Evolutionary conservation across 23 tunicate genomes (phyloP), one percentile per base, ranked within the genome.

Genomic region (Halocynthia aurantium): DNA sequence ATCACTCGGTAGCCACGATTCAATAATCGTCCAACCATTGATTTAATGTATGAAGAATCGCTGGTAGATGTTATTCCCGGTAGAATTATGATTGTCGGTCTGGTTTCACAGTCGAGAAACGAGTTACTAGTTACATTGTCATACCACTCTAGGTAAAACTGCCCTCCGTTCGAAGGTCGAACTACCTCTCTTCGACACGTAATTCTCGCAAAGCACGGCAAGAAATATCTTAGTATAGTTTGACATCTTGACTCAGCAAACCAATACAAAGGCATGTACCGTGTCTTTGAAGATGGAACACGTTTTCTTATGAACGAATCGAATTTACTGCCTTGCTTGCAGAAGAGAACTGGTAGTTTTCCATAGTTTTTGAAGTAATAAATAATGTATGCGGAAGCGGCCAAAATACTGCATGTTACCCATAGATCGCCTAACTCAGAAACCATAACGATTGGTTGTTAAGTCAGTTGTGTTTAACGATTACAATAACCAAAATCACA

Each of bases 201-300:
- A 13, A 74, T 51, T 13, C 31, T 52, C 11, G 21, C 20, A 13
- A 62, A 44, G 22, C 67, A 74, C 19, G 78, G 78, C n/a, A 54
- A 13, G 57, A 74, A 74, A n/a, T 74, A 74, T n/a, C 78, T 22
- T 54, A 74, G n/a, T 54, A 74, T 74, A 8, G 78, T 74, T 8
- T 53, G 68, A 12, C 31, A 15, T 49, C 78, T 53, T 0, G 78
- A 74, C 22, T 74, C 78, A 10, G 78, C 78, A 54, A 20, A 74
- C 78, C 78, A 74, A 54, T 51, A 20, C 19, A 49, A 11, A 7
- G 78, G 78, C 67, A 10, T 53, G 62, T 74, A 74, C 9, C 64
- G 67, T 18, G 10, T 52, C 31, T 56, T 53, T 18, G 22, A 54
- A 52, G 78, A 54, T 49, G 61, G 50, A 13, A 74, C 78, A 54